Conservation (phyloP, 2,888 invertebrate genomes). For the Neocrepidodera transversa region DNA sequence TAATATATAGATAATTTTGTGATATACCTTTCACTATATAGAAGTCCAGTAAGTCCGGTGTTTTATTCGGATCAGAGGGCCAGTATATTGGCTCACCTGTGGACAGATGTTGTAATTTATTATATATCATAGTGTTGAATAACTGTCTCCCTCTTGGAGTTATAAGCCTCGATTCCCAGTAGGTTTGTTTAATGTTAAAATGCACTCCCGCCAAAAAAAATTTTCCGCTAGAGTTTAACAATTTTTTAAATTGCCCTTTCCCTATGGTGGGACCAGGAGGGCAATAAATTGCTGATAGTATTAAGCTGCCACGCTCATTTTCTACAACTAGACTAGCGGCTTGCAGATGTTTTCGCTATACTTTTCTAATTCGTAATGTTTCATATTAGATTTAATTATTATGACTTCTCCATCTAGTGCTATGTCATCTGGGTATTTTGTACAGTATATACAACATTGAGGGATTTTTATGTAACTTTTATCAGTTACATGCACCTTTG, state of each 20-base stretch:
- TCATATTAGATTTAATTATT: conserved; percentile 13
- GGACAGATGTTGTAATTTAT: neutral
- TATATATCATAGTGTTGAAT: neutral
- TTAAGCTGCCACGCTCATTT: neutral
- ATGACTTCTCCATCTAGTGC: neutral
- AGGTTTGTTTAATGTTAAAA: conserved; percentile 2
- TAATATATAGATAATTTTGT: too few relatives aligned
- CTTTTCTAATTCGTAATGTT: conserved; percentile 8
- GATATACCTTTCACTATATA: too few relatives aligned
- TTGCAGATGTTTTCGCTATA: neutral
- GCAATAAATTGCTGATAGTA: neutral
- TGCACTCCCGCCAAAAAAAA: neutral
- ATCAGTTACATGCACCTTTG: neutral
- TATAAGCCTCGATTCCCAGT: conserved; percentile 39
- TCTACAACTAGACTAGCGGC: neutral
- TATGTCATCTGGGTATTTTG: neutral
- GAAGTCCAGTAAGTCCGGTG: too few relatives aligned
- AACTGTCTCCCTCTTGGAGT: conserved; percentile 16
- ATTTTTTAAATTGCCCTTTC: neutral
- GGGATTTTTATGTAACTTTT: conserved; percentile 33
- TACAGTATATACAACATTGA: conserved; percentile 21
- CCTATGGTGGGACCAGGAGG: neutral
- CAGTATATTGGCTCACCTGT: neutral
- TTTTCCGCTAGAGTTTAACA: neutral
- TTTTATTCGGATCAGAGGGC: too few relatives aligned